Evolutionary conservation across 2,113 vertebrate genomes (phyloP).

Genomic region (Ammodytes dubius): DNA sequence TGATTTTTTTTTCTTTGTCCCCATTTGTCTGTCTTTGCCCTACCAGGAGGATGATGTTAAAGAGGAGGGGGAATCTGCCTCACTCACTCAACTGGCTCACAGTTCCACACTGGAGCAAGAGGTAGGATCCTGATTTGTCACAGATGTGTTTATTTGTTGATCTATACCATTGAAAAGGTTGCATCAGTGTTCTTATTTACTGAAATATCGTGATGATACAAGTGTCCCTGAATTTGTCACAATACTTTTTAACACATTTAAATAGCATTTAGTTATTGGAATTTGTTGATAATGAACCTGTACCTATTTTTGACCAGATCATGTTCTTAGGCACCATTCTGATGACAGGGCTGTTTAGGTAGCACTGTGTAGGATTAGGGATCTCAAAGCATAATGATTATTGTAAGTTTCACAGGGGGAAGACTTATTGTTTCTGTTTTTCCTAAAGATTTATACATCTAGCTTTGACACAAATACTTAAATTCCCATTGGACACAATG

Average conservation of each 20-base stretch:
- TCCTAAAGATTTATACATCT: not conserved
- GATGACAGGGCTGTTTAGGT: slow-evolving; percentile 9
- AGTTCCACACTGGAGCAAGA: slow-evolving; percentile 82
- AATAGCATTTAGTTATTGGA: not conserved
- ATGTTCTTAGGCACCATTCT: not conserved
- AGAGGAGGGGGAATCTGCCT: slow-evolving; percentile 69
- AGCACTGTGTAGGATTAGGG: not conserved
- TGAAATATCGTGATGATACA: not conserved
- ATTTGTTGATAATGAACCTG: not conserved
- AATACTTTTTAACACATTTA: not conserved
- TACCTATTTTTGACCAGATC: not conserved
- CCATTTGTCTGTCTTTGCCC: slow-evolving; percentile 12
- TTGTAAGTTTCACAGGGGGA: not conserved
- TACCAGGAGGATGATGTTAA: slow-evolving; percentile 66
- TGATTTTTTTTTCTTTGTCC: not conserved
- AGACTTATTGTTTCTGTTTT: not conserved
- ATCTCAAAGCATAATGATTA: slow-evolving; percentile 17
- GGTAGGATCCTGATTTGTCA: slow-evolving; percentile 47
- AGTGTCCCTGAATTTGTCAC: not conserved
- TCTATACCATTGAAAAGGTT: not conserved
- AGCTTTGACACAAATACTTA: not conserved
- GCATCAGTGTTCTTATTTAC: not conserved
- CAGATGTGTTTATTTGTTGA: not conserved
- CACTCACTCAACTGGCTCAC: slow-evolving; percentile 75
- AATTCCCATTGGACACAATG: not conserved